Evolutionary conservation across 1,140 invertebrate genomes (phyloP), one percentile per base, ranked within the genome.

Genomic region (Drosophila jambulina): DNA sequence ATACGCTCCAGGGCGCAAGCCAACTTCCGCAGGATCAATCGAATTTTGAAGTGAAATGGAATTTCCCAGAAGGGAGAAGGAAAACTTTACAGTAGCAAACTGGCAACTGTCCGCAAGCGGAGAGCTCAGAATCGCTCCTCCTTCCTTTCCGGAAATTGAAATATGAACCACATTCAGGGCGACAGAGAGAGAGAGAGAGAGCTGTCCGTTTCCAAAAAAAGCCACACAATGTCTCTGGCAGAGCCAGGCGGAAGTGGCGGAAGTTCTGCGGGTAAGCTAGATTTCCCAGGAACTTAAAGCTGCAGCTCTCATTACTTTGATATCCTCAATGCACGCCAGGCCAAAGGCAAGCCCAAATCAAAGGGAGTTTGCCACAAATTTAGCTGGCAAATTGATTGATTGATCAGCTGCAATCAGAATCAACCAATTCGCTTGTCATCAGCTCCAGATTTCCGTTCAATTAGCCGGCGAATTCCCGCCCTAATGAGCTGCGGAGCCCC

Each of bases 1-100:
- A 75, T 59, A 65, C 72, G 72, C 60, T 59, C 48, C 40, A 53
- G 48, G 80, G 27, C 59, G 21, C 42, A 83, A 68, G 58, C 51
- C 74, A 68, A 88, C 84, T 88, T 88, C 84, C 84, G 80, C 63
- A 61, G 69, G 75, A 90, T 90, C 84, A 90, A 88, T 88, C 85
- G 84, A 75, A 62, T 72, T 64, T 56, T 78, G 21, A 80, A 87
- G 62, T 58, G 38, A 29, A 62, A 72, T 23, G 43, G 64, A 63
- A 69, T 69, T 72, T 45, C 43, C 36, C 10, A 63, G 67, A 58
- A 43, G 42, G 25, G 13, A 45, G 12, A 59, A 21, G 38, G 15
- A 65, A 56, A 78, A 78, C 43, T 63, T 58, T 45, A 57, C 58
- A 62, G 43, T 27, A 29, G 36, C 46, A 32, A 23, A 72, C 21